Evolutionary conservation across 2,113 vertebrate genomes (phyloP).

Genomic region (Stercorarius parasiticus): DNA sequence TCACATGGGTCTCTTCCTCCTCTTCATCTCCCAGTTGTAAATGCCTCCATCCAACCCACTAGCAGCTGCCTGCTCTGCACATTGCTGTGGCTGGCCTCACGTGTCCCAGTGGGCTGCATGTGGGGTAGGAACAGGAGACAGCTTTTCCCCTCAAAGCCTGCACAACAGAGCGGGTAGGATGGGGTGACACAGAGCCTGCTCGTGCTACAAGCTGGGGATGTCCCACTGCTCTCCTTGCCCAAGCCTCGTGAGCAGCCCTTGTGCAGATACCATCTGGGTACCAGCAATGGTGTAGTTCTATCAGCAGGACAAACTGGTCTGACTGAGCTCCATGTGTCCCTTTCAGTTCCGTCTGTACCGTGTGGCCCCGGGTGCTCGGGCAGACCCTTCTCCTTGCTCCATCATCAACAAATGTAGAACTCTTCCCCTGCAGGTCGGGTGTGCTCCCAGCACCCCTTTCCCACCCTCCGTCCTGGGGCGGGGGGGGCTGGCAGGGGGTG

Average conservation of each 20-base stretch:
- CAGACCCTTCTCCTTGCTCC: background rate
- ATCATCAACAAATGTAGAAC: background rate
- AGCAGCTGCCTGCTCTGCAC: background rate
- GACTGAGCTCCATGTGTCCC: background rate
- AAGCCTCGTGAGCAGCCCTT: background rate
- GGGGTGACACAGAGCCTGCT: background rate
- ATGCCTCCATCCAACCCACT: background rate
- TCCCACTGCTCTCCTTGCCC: background rate
- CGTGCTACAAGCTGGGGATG: background rate
- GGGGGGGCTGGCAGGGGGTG: too few relatives aligned
- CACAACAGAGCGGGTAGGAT: background rate
- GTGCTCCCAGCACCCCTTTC: background rate
- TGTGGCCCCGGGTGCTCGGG: background rate
- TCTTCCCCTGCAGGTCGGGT: background rate
- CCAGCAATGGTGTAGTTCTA: background rate
- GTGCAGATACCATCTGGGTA: accelerated
- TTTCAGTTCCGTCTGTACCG: background rate
- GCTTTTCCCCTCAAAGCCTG: background rate
- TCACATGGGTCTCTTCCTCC: background rate
- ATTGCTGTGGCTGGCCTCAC: background rate
- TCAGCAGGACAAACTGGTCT: background rate
- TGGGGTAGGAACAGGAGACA: background rate
- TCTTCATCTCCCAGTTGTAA: background rate
- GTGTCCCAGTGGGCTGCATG: background rate
- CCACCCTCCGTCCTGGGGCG: too few relatives aligned